Conservation (phyloP, 2,888 invertebrate species). For the Leucoptera coffeella region DNA sequence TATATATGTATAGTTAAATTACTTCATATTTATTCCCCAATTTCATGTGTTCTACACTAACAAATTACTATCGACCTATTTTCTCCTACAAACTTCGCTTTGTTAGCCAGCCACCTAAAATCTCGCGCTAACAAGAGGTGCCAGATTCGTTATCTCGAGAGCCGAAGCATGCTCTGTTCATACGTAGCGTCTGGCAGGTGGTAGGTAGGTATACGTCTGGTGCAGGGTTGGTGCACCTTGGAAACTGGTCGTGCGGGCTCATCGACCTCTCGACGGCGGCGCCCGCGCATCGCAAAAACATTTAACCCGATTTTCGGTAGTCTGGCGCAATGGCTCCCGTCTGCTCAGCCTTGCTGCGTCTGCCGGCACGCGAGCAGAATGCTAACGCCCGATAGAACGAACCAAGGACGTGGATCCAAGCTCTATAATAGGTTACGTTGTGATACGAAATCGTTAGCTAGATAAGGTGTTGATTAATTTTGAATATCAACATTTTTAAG, state of each 20-base stretch:
- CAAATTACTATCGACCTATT: background rate
- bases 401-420: no score
- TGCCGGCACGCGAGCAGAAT: no score
- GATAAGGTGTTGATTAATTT: no score
- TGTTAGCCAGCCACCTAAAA: background rate
- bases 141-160: conserved; percentile 2
- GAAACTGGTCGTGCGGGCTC: conserved; percentile 14
- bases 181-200: conserved; percentile 45
- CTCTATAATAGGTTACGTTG: no score
- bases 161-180: conserved; percentile 15
- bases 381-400: no score
- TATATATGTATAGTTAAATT: background rate
- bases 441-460: no score
- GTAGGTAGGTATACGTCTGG: conserved; percentile 32
- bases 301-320: conserved; percentile 47
- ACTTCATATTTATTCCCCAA: background rate
- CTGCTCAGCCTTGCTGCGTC: no score
- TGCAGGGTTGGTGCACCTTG: conserved; percentile 12
- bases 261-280: conserved; percentile 36
- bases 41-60: background rate
- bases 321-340: conserved; percentile 27
- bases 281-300: conserved; percentile 32
- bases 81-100: background rate
- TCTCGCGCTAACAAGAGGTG: background rate
- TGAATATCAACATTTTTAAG: no score